Conservation (phyloP, 2,113 vertebrate species). For the Pimephales promelas region DNA sequence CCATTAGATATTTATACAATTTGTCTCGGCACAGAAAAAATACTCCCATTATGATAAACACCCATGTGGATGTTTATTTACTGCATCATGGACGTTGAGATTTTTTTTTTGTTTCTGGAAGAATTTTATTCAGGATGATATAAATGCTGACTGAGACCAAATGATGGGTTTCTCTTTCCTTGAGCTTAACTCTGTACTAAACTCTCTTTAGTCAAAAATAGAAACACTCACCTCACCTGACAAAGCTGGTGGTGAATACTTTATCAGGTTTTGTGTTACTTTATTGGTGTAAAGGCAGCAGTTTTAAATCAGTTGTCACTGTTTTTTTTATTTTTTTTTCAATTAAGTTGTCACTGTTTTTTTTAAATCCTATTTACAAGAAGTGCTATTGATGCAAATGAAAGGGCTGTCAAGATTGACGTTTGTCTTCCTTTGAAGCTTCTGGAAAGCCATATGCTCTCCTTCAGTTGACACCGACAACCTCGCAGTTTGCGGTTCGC, state of each 20-base stretch:
- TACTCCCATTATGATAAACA: background rate
- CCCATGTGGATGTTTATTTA: background rate
- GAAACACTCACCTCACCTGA: conserved; percentile 17
- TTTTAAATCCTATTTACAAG: background rate
- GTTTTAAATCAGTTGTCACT: background rate
- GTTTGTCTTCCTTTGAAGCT: background rate
- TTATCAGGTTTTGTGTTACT: background rate
- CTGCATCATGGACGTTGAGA: background rate
- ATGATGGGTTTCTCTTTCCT: background rate
- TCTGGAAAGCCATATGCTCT: background rate
- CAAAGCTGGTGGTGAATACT: background rate
- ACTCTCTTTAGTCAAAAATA: conserved; percentile 31
- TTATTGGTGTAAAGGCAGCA: background rate
- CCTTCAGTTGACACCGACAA: conserved; percentile 10
- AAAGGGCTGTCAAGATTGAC: background rate
- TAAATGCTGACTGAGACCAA: no score
- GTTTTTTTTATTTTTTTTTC: background rate
- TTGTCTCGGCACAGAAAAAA: background rate
- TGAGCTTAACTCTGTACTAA: background rate
- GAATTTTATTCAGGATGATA: no score
- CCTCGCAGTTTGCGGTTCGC: background rate
- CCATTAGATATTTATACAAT: conserved; percentile 21
- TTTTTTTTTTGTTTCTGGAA: no score
- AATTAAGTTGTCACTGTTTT: no score
- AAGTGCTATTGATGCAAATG: background rate